phyloP scores from a whole-genome alignment of 2,888 invertebrate species.

The Ethmia dodecea region DNA sequence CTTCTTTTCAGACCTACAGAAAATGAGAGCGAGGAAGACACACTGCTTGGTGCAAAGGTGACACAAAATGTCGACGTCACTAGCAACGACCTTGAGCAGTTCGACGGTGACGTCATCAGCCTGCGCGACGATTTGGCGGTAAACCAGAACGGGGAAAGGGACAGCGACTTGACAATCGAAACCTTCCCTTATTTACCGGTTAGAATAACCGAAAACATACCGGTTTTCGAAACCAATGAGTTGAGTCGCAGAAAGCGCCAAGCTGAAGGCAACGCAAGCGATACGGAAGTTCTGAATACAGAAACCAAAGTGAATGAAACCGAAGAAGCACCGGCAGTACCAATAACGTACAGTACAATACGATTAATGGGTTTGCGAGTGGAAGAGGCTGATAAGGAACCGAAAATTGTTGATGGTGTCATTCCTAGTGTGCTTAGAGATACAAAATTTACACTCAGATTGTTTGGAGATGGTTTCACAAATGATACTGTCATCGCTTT shows the following conservation, averaged over 20 bases:
- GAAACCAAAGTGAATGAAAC: not conserved
- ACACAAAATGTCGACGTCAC: constrained; percentile 1
- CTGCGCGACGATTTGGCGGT: constrained; percentile 29
- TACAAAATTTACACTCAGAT: constrained; percentile 39
- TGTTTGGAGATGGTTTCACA: constrained; percentile 56
- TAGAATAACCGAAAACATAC: not conserved
- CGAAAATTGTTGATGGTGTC: constrained; percentile 52
- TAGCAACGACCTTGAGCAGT: constrained; percentile 5
- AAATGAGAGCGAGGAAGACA: constrained; percentile 3
- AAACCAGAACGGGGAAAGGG: constrained; percentile 23
- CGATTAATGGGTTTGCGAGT: constrained; percentile 52
- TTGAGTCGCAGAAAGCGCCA: not conserved
- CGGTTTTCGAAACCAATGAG: not conserved
- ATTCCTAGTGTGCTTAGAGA: constrained; percentile 57
- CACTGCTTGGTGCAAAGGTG: constrained; percentile 11
- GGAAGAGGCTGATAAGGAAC: constrained; percentile 56
- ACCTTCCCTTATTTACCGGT: constrained; percentile 23
- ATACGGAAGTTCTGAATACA: not conserved
- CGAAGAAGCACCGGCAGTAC: not conserved
- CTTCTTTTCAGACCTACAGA: constrained; percentile 7
- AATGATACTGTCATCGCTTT: constrained; percentile 50
- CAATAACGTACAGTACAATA: not conserved
- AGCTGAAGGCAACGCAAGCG: not conserved
- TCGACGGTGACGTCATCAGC: constrained; percentile 15
- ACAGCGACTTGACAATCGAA: constrained; percentile 26